phyloP scores from a whole-genome alignment of 2,888 invertebrate genomes.

The Zele albiditarsus region DNA sequence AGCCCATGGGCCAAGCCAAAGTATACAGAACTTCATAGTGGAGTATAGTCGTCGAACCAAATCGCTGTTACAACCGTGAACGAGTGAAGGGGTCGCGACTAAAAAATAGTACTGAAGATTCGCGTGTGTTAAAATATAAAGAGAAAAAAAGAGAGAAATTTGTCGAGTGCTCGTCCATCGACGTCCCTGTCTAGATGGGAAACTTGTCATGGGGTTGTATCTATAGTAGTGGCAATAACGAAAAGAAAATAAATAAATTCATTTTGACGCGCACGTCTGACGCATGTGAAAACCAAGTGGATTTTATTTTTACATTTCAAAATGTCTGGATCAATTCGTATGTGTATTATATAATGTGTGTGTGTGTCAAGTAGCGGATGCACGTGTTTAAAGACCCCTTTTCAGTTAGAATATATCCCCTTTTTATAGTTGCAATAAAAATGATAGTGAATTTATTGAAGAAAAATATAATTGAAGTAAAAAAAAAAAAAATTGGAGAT shows the following conservation, averaged over 20 bases:
- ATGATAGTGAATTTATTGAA: slow-evolving; percentile 1
- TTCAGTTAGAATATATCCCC: background rate
- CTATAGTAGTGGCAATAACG: slow-evolving; percentile 22
- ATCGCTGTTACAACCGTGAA: slow-evolving; percentile 68
- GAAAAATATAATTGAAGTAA: background rate
- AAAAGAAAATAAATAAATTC: slow-evolving; percentile 56
- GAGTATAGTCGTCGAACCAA: slow-evolving; percentile 51
- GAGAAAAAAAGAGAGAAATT: slow-evolving; percentile 37
- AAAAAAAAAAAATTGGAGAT: slow-evolving; percentile 80
- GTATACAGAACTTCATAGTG: slow-evolving; percentile 46
- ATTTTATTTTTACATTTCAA: slow-evolving; percentile 33
- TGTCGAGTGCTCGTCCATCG: slow-evolving; percentile 26
- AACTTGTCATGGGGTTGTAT: slow-evolving; percentile 45
- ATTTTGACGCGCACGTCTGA: slow-evolving; percentile 45
- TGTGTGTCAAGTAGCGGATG: background rate
- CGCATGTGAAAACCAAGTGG: slow-evolving; percentile 27
- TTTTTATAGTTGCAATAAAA: background rate
- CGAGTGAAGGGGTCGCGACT: slow-evolving; percentile 48
- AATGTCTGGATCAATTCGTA: background rate
- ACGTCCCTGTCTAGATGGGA: slow-evolving; percentile 41
- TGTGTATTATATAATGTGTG: background rate
- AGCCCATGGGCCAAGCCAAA: slow-evolving; percentile 60
- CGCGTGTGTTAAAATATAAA: slow-evolving; percentile 41
- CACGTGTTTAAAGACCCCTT: background rate
- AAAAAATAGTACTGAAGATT: slow-evolving; percentile 29